Conservation (phyloP, 2,113 vertebrate genomes). For the Hypomesus transpacificus region DNA sequence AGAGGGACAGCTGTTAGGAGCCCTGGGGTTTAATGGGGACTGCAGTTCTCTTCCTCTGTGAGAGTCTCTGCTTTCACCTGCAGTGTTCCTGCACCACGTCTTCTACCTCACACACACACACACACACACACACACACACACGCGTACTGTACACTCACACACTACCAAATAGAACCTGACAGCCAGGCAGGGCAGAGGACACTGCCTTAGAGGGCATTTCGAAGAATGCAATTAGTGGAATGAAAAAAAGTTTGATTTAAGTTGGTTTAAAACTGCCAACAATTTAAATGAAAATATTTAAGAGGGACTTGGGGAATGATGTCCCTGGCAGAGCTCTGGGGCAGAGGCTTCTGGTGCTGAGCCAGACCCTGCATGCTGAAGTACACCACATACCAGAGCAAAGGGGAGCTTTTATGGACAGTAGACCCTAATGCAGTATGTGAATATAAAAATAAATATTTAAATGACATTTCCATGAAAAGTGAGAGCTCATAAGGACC, state of each 20-base stretch:
- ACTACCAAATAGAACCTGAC: neutral
- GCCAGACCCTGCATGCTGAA: neutral
- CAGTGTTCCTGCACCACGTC: constrained; percentile 52
- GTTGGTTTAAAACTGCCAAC: constrained; percentile 31
- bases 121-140: neutral
- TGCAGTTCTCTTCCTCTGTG: constrained; percentile 36
- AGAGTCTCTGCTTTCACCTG: constrained; percentile 48
- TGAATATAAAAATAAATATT: too few species aligned
- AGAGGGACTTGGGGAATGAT: constrained; percentile 25
- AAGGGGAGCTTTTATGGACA: too few species aligned
- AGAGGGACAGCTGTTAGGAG: constrained; percentile 48
- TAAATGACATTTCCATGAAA: too few species aligned
- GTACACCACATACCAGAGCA: neutral
- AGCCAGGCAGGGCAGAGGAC: neutral
- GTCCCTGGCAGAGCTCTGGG: constrained; percentile 1
- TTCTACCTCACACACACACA: constrained; percentile 38
- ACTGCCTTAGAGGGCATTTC: neutral
- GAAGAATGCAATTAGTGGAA: constrained; percentile 9
- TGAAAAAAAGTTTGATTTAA: constrained; percentile 34
- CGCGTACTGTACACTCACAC: neutral
- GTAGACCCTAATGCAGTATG: too few species aligned
- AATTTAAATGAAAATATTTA: constrained; percentile 15
- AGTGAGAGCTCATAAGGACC: too few species aligned
- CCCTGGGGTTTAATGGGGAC: constrained; percentile 55
- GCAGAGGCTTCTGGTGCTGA: neutral